Evolutionary conservation across 37 sponge, comb jelly and placozoan species (phyloP).

Genomic region (Bolinopsis microptera): DNA sequence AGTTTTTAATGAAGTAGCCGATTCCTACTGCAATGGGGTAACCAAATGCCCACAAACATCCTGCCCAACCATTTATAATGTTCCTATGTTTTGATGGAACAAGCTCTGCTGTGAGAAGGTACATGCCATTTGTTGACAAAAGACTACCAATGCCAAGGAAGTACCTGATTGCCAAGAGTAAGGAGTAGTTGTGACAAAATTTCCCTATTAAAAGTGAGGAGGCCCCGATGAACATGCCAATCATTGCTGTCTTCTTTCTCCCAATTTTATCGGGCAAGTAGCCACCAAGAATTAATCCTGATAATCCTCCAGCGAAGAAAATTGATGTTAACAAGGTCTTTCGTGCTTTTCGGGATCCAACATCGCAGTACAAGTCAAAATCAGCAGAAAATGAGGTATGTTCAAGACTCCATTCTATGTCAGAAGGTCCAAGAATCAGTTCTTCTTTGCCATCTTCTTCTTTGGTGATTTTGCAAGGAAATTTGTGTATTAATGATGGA

Average conservation of each 20-base stretch:
- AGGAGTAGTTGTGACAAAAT: not conserved
- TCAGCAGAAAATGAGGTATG: slow-evolving; percentile 1
- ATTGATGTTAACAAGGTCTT: not conserved
- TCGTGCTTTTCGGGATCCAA: not conserved
- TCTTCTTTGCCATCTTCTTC: not conserved
- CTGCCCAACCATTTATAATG: not conserved
- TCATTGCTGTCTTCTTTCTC: not conserved
- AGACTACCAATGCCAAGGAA: not conserved
- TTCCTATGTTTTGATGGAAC: not conserved
- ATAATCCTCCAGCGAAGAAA: not conserved
- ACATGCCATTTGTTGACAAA: not conserved
- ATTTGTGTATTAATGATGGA: not conserved
- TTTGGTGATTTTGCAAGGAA: not conserved
- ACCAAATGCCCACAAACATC: not conserved
- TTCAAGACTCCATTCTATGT: not conserved
- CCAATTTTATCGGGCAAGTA: not conserved
- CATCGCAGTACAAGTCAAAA: not conserved
- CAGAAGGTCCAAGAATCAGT: not conserved
- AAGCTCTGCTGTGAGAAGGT: not conserved
- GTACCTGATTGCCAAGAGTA: not conserved
- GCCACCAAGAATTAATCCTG: not conserved
- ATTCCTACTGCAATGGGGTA: not conserved
- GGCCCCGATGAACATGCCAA: not conserved
- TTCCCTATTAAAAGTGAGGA: not conserved
- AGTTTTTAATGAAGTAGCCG: not conserved